Conservation (phyloP, 2,113 vertebrate species). For the Lanius collurio region DNA sequence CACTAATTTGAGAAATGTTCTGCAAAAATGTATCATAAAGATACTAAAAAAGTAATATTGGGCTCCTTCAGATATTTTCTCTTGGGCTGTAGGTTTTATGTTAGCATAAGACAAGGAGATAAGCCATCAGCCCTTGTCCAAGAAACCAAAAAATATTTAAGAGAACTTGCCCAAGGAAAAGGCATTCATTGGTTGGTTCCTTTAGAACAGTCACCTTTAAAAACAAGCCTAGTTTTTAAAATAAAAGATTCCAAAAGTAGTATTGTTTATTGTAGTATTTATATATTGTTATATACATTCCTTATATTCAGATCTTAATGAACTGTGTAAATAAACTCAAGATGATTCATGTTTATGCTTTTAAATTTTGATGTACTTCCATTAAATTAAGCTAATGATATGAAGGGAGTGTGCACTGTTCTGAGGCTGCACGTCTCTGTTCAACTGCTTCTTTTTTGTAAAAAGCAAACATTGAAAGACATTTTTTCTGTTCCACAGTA, state of each 20-base stretch:
- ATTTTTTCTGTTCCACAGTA: background rate
- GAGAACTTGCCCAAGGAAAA: background rate
- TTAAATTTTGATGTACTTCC: background rate
- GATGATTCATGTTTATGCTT: background rate
- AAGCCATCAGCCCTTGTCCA: background rate
- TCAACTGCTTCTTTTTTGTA: background rate
- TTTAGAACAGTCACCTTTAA: background rate
- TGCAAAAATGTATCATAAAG: background rate
- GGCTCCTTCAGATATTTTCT: background rate
- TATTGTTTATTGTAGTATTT: background rate
- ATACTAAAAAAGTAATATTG: background rate
- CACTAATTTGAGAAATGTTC: background rate
- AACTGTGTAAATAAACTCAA: background rate
- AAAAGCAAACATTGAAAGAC: background rate
- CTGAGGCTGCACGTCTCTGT: background rate
- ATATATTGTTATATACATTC: background rate
- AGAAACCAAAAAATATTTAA: background rate
- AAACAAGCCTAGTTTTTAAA: background rate
- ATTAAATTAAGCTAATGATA: background rate
- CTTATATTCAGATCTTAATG: background rate
- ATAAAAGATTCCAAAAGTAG: background rate
- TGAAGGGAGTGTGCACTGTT: background rate
- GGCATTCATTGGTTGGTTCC: accelerated
- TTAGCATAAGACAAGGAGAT: background rate
- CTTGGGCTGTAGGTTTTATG: background rate